Conservation (phyloP, 2,888 invertebrate species). For the Stenoptilia bipunctidactyla region DNA sequence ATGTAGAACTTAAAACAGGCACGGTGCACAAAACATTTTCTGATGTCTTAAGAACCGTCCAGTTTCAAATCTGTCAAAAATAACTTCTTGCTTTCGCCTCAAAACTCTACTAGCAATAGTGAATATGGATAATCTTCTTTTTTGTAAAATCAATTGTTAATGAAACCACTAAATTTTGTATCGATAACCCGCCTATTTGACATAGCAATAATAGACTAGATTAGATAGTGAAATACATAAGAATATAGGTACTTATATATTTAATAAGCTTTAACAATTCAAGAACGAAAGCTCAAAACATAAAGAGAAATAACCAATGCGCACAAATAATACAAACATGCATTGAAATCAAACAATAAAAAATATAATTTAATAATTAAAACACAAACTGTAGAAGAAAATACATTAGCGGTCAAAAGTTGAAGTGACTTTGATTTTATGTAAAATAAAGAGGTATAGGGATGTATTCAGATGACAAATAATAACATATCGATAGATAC, state of each 20-base stretch:
- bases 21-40: too few species aligned
- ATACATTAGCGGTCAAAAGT: too few species aligned
- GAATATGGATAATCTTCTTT: slow-evolving; percentile 16
- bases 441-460: too few species aligned
- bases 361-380: too few species aligned
- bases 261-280: slow-evolving; percentile 47
- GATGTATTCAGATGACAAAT: slow-evolving; percentile 17
- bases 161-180: slow-evolving; percentile 43
- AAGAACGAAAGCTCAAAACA: slow-evolving; percentile 7
- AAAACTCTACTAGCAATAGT: slow-evolving; percentile 3
- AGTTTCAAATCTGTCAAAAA: too few species aligned
- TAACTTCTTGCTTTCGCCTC: slow-evolving; percentile 2
- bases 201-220: slow-evolving; percentile 69
- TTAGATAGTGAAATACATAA: slow-evolving; percentile 53
- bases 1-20: too few species aligned
- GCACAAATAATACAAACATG: slow-evolving; percentile 6
- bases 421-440: too few species aligned
- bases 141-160: slow-evolving; percentile 44
- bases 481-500: slow-evolving; percentile 57
- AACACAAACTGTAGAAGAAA: too few species aligned
- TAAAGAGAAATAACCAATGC: slow-evolving; percentile 6
- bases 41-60: too few species aligned
- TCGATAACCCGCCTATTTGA: slow-evolving; percentile 67
- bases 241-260: slow-evolving; percentile 36
- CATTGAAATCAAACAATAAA: too few species aligned